Base-by-base conservation (phyloP, 2,113 vertebrate genomes). In the Labeo rohita region DNA sequence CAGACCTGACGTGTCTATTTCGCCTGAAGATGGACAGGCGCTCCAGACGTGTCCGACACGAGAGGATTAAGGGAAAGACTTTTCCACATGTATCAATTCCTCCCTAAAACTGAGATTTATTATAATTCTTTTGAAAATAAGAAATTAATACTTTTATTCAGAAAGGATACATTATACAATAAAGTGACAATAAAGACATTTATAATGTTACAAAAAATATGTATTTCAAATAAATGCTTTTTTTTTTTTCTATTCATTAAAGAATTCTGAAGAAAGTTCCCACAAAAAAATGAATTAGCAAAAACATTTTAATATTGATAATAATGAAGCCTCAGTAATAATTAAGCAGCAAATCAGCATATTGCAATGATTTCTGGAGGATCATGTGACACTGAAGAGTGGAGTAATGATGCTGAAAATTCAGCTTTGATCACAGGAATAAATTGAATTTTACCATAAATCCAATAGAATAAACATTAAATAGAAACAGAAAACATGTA, bases 1-100 rank as follows among this genome's bases (percentile, higher is more conserved):
- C 52, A 77, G 23, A 11, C 5, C 76, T n/a, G 76, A 78, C 21
- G 68, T 77, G 50, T 77, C 49, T 21, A 18, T 78, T 56, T n/a
- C 4, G 1, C 52, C 52, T 59, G 39, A n/a, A 73, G 70, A 73
- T 12, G 70, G 39, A 6, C 39, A 43, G 39, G n/a, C 0, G 9
- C 36, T 10, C 8, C 8, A 10, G 23, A 54, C 34, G 7, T 54
- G 47, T 77, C 75, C 75, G 5, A 52, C n/a, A 34, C 8, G 34
- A 59, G 16, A 59, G 34, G 75, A 78, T 78, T 39, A 78, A 21
- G 16, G 4, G 16, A 54, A 21, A 78, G 52, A 21, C 28, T 5
- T 18, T 56, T 39, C 49, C 11, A 34, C 75, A 56, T 4, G 2
- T 39, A 78, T 78, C 21, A 50, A 78, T 56, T 78, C 54, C 9